Evolutionary conservation across 2,113 vertebrate genomes (phyloP), one percentile per base, ranked within the genome.

Genomic region (Nothoprocta perdicaria): DNA sequence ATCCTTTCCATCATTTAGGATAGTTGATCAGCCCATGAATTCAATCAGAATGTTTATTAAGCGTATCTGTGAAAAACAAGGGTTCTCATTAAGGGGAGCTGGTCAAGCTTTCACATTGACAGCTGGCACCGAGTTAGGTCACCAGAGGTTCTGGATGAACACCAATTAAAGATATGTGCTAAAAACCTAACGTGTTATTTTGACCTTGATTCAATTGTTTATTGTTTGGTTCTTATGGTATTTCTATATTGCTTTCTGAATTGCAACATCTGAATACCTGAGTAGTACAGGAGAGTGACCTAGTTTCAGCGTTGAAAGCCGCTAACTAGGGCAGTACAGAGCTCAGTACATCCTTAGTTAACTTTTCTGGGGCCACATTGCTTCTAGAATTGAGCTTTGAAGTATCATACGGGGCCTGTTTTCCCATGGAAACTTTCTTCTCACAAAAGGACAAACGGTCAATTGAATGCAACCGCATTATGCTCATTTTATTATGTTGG

Each of bases 1-100:
- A 87, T 61, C 91, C 89, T 87, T 94, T 67, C 43, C 57, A 92
- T 94, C 84, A 87, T 87, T 95, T 89, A 78, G 52, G 68, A 78
- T 9, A 76, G 73, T 71, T 86, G 80, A 45, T 53, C 84, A 90
- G 86, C 19, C 91, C 52, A 48, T 90, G 81, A 89, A 89, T 94
- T 93, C 91, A 88, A 92, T 95, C 3, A 0, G n/a, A 8, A 7
- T 61, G 61, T 93, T 92, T 95, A 94, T 95, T 95, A 92, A 22
- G 91, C 41, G 1, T 83, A 91, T 62, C 92, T 71, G 18, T 80
- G 89, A 35, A 86, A 86, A 88, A 86, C 78, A 89, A 80, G 79
- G 46, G 75, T 18, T 91, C 55, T 93, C 75, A 92, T 93, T 95
- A 87, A n/a, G 24, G 6, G 48, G 75, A 94, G 55, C 60, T 74